Evolutionary conservation across 30 jellyfish, hydroid and myxozoan species (phyloP).

Genomic region (Cassiopea xamachana): DNA sequence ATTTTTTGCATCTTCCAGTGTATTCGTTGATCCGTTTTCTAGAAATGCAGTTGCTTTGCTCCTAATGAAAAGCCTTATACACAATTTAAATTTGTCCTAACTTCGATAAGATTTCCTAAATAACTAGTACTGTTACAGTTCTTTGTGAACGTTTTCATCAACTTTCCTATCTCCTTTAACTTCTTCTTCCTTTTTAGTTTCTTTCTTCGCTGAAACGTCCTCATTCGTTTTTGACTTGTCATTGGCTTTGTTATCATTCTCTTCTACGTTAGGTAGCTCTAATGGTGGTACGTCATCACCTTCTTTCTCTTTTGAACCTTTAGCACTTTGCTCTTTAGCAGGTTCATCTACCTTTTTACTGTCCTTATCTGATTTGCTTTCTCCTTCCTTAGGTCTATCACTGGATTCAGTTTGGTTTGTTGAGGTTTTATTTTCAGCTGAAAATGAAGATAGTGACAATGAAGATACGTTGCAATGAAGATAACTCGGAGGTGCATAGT

Average conservation of each 20-base stretch:
- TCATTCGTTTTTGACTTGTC: neutral
- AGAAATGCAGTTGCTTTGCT: neutral
- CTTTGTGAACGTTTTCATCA: conserved; percentile 63
- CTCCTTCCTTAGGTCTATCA: conserved; percentile 25
- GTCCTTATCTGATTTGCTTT: neutral
- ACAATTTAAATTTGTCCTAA: neutral
- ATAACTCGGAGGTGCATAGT: too few species aligned
- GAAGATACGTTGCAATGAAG: neutral
- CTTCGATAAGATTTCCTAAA: conserved; percentile 38
- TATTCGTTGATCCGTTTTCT: neutral
- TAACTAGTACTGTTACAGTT: conserved; percentile 51
- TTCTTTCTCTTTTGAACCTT: neutral
- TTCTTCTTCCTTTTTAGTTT: conserved; percentile 11
- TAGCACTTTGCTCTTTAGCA: conserved; percentile 22
- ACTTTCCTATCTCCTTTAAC: conserved; percentile 5
- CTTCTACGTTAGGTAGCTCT: conserved; percentile 45
- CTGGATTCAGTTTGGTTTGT: conserved; percentile 45
- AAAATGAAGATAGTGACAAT: neutral
- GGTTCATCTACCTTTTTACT: conserved; percentile 30
- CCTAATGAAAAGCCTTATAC: neutral
- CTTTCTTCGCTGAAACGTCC: neutral
- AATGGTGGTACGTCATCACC: conserved; percentile 44
- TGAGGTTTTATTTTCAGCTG: conserved; percentile 60
- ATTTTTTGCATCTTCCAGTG: neutral
- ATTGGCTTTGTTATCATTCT: conserved; percentile 9